phyloP scores from a whole-genome alignment of 2,888 invertebrate genomes.

The Ramazzottius varieornatus region DNA sequence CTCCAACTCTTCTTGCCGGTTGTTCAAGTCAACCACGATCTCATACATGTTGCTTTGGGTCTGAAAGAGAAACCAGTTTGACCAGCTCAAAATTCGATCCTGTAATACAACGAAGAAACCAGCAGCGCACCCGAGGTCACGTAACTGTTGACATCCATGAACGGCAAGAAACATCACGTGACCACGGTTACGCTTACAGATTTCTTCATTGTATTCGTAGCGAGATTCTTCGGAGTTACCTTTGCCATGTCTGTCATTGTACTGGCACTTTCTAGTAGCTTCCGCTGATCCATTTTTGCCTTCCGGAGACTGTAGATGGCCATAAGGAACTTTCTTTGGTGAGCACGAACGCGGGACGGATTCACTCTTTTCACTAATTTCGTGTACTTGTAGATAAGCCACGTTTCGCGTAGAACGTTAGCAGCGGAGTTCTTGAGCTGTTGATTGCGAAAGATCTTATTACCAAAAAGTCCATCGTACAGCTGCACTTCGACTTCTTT shows the following conservation, averaged over 20 bases:
- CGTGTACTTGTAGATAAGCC: conserved; percentile 99
- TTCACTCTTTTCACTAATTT: conserved; percentile 89
- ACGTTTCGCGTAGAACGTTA: conserved; percentile 93
- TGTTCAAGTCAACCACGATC: conserved; percentile 87
- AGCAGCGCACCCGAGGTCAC: no score
- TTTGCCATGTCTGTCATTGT: conserved; percentile 99
- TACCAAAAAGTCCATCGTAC: no score
- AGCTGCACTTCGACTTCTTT: no score
- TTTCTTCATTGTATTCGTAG: no score
- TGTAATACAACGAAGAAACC: neutral
- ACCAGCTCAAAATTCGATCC: neutral
- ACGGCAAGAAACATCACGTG: neutral
- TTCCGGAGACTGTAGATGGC: conserved; percentile 96
- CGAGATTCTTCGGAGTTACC: no score
- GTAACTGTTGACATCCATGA: neutral
- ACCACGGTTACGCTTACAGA: no score
- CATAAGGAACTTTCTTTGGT: conserved; percentile 93
- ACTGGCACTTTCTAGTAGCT: conserved; percentile 93
- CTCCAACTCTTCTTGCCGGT: conserved; percentile 70
- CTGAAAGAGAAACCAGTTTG: conserved; percentile 34
- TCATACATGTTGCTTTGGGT: conserved; percentile 94
- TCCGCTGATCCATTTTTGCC: conserved; percentile 98
- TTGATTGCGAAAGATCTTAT: no score
- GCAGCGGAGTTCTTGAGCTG: conserved; percentile 99
- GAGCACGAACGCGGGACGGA: conserved; percentile 77